phyloP scores from a whole-genome alignment of 2,888 invertebrate species.

The Latrodectus elegans region DNA sequence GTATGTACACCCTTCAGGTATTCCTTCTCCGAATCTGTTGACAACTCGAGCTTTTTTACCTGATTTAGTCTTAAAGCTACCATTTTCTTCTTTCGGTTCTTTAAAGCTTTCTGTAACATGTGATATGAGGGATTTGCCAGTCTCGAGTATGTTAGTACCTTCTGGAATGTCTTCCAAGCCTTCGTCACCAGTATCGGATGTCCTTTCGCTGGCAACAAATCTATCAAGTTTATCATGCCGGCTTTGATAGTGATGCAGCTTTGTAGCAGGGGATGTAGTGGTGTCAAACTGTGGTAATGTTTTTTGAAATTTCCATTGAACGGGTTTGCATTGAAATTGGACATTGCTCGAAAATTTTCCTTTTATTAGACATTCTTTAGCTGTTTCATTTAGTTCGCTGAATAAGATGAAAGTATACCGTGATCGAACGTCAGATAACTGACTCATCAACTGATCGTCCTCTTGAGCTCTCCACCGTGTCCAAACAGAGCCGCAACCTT shows the following conservation, averaged over 20 bases:
- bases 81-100: background rate
- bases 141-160: background rate
- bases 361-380: background rate
- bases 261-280: background rate
- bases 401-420: background rate
- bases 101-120: background rate
- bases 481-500: conserved; percentile 14
- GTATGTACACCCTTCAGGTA: conserved; percentile 39
- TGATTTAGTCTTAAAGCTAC: background rate
- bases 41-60: conserved; percentile 10
- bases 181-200: background rate
- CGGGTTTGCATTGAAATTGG: no score
- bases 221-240: background rate
- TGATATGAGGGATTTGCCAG: background rate
- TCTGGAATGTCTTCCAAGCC: no score
- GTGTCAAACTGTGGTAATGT: no score
- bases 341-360: background rate
- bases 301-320: no score
- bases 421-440: background rate
- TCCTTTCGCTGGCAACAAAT: background rate
- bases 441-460: background rate
- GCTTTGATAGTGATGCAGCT: background rate
- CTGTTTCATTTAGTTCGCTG: background rate
- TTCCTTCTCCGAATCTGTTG: conserved; percentile 50
- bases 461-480: conserved; percentile 2